A percentile compares a stretch with the other conserved stretches of the same genome.
These are phyloP conservation scores for Tiliqua scincoides DNA, from an alignment of 2,113 vertebrate species.

Conservation along the genomic window DNA sequence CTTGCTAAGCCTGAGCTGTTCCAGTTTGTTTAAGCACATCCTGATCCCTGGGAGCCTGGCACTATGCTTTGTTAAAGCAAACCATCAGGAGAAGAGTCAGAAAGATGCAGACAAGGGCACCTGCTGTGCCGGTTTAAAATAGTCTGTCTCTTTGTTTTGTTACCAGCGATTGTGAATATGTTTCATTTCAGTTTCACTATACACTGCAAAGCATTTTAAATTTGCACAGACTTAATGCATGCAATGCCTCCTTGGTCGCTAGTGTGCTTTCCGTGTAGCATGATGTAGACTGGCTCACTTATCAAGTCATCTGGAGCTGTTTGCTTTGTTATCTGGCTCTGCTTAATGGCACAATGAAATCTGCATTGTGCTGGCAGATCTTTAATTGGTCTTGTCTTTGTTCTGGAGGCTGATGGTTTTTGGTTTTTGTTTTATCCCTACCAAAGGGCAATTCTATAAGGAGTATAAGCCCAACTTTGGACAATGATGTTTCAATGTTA, in stretches of 20 bases:
- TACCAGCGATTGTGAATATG: background rate
- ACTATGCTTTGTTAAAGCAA: slow-evolving; percentile 32
- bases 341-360: background rate
- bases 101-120: slow-evolving; percentile 6
- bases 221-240: background rate
- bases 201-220: background rate
- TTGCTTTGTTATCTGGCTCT: background rate
- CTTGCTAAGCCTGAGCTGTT: slow-evolving; percentile 30
- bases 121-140: background rate
- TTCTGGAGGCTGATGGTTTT: background rate
- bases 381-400: background rate
- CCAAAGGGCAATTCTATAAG: background rate
- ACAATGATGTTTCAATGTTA: background rate
- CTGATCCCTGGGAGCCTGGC: slow-evolving; percentile 40
- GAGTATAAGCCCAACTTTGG: background rate
- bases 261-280: background rate
- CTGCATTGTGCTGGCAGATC: background rate
- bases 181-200: background rate
- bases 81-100: background rate
- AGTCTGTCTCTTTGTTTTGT: background rate
- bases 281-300: background rate
- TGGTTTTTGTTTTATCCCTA: background rate
- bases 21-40: slow-evolving; percentile 44
- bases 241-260: background rate
- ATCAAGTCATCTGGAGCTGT: background rate